Base-by-base conservation (phyloP, 2,888 invertebrate genomes). In the Oxytorus armatus region DNA sequence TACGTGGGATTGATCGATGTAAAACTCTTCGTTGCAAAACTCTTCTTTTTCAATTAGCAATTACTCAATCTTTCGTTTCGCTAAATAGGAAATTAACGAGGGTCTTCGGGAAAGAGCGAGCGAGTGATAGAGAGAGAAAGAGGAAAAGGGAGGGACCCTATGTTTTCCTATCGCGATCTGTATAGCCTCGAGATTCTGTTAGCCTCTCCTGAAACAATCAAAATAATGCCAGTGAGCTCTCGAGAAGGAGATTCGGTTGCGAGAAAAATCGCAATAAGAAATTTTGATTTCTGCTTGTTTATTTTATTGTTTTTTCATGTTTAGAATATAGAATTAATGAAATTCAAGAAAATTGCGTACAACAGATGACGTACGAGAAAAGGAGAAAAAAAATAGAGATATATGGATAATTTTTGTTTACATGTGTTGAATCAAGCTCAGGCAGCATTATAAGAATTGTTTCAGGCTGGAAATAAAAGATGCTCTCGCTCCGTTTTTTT, bases 171-270 rank as follows among this genome's bases (percentile, higher is more conserved):
- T 77, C 51, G 77, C 69, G 70, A 63, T 73, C 72, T 77, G 76
- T 76, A 68, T 76, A 57, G 72, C 65, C 82, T 57, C 77, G 74
- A 74, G 79, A 79, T 79, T 76, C 82, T 57, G 88, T 88, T 89
- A 90, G 90, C 91, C 92, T 92, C 92, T 93, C 93, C 94, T 94
- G 94, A 93, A 94, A 94, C 93, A 93, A 93, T 92, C 89, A 91
- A 91, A 91, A 91, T 91, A 90, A 91, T 91, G 91, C 91, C 88
- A 87, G 89, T 91, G 91, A 91, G 91, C 91, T 83, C 75, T 83
- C 72, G 61, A 68, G 49, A 61, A 53, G 14, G 79, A 82, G 51
- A 70, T 79, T 73, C 69, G 18, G 59, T 68, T 66, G 33, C 51
- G 36, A 70, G 65, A 79, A 73, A 82, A 66, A 25, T 61, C 66